Evolutionary conservation across 2,797 vertebrate species (phyloP).

Genomic region (Enteromius paludinosus): DNA sequence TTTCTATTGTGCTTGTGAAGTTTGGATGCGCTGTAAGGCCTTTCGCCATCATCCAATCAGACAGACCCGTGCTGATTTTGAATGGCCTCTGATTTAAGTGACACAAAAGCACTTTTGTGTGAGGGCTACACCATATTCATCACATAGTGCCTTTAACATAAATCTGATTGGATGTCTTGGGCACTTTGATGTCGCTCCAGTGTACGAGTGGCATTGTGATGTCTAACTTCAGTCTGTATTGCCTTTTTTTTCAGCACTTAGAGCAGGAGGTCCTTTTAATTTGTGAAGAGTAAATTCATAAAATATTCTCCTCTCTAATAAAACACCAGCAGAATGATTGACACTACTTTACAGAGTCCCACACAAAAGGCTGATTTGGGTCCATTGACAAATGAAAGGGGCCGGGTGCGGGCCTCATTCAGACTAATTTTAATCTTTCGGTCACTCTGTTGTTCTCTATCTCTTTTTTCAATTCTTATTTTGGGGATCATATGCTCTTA

Average conservation of each 20-base stretch:
- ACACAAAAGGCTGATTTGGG: conserved; percentile 67
- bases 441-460: conserved; percentile 43
- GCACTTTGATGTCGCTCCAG: conserved; percentile 66
- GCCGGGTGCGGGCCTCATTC: conserved; percentile 64
- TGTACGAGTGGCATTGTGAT: conserved; percentile 63
- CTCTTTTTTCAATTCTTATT: conserved; percentile 38
- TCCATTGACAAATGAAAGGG: conserved; percentile 62
- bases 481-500: conserved; percentile 17
- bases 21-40: conserved; percentile 61
- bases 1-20: conserved; percentile 62
- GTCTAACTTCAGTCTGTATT: conserved; percentile 65
- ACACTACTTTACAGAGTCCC: conserved; percentile 65
- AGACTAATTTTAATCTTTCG: conserved; percentile 64
- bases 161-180: conserved; percentile 65
- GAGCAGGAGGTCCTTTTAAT: conserved; percentile 63
- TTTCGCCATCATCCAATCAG: conserved; percentile 61
- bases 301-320: conserved; percentile 59
- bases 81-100: conserved; percentile 62
- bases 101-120: conserved; percentile 70
- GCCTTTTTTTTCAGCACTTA: conserved; percentile 60
- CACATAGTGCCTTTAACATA: conserved; percentile 64
- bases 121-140: conserved; percentile 66
- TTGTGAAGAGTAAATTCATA: conserved; percentile 66
- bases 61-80: conserved; percentile 56
- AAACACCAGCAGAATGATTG: conserved; percentile 67